Base-by-base conservation (phyloP, 2,113 vertebrate species). In the Phodopus roborovskii region DNA sequence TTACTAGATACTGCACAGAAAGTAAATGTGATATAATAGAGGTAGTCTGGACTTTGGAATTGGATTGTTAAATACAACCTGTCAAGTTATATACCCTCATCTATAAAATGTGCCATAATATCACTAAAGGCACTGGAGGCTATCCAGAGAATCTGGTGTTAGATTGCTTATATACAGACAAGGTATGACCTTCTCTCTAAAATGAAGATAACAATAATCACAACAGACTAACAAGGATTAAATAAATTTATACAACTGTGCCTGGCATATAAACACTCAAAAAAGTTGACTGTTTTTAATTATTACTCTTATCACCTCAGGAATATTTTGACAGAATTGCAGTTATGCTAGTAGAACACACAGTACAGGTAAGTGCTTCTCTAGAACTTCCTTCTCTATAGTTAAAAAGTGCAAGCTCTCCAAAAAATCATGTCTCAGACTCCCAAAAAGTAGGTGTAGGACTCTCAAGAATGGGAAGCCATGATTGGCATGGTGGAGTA, bases 331-430 rank as follows among this genome's bases (percentile, higher is more conserved):
- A 93, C 19, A n/a, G 64, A 71, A 90, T 11, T 78, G 53, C 6
- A 42, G 68, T 75, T 90, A 85, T 88, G 42, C 48, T 66, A 58
- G 28, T 30, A 73, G 79, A 78, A n/a, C 36, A 82, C 33, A 79
- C 26, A 50, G 26, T 64, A 53, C 4, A 91, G 74, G 36, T 73
- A 84, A 62, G 75, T 75, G 28, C 53, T 77, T 86, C 48, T 87
- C 94, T 22, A 74, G 73, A 95, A 74, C 50, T 70, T 66, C 86
- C 48, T 79, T 70, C 36, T 88, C 13, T 48, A 16, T 20, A 58
- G 66, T 79, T 79, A 36, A 83, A 74, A 96, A 94, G 58, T 82
- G 33, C 42, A 95, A 91, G 73, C 79, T 92, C 95, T 92, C 84
- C 33, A 73, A 96, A 97, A 66, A 39, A n/a, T 64, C n/a, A 92